Percentiles rank a stretch among this genome's conserved stretches.
These are phyloP conservation scores for Pycnonotus jocosus DNA, from an alignment of 2,113 vertebrate species.

Conservation along the genomic window DNA sequence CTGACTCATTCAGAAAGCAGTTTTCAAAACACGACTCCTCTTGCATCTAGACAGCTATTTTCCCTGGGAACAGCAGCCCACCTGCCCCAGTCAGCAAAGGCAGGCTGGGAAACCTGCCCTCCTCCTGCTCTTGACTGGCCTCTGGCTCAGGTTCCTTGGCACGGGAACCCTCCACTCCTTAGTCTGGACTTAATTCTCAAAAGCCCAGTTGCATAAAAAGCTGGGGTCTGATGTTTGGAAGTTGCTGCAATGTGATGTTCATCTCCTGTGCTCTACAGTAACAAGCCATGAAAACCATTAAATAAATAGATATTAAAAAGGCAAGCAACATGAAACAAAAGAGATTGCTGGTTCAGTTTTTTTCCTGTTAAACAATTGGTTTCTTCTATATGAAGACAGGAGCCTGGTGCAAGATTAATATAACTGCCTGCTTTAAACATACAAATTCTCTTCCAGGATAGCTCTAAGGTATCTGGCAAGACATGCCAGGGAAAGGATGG, in stretches of 20 bases:
- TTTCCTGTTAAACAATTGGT: background rate
- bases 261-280: background rate
- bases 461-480: background rate
- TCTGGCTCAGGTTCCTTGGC: background rate
- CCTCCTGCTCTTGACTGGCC: background rate
- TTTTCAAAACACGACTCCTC: slow-evolving; percentile 3
- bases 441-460: background rate
- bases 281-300: background rate
- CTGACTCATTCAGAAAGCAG: slow-evolving; percentile 34
- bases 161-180: background rate
- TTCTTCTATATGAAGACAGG: background rate
- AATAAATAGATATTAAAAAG: background rate
- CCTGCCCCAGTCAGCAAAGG: background rate
- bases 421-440: background rate
- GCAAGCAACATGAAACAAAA: background rate
- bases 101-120: background rate
- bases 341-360: background rate
- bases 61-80: background rate
- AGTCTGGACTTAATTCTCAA: background rate
- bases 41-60: background rate
- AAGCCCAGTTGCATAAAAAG: background rate
- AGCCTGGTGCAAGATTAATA: background rate
- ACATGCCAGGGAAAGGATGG: background rate
- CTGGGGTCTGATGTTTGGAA: background rate
- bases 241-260: background rate